Evolutionary conservation across 2,113 vertebrate species (phyloP), one percentile per base, ranked within the genome.

Genomic region (Mormyrus lacerda): DNA sequence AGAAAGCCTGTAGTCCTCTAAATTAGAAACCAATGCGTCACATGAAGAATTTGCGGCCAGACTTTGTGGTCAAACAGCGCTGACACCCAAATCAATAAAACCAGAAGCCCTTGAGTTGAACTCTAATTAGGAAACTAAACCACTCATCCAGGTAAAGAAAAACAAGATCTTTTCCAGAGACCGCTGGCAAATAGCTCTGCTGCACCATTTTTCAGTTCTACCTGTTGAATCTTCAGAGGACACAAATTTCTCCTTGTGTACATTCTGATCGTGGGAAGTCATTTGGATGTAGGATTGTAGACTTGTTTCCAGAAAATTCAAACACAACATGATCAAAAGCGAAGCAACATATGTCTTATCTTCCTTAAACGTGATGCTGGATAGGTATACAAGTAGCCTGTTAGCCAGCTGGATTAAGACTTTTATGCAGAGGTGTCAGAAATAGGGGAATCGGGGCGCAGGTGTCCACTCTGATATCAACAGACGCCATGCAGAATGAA

Each of bases 1-100:
- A 44, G 17, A 44, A 82, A 44, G 35, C 39, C 76, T 44, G 76
- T 6, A 44, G 35, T 44, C 48, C n/a, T 15, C 47, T n/a, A 27
- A 87, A 35, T 53, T 51, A 85, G 47, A 31, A 42, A 45, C 84
- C 47, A 51, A 48, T 31, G 27, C 31, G 55, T 35, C 5, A 31
- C 9, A n/a, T 19, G 55, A 21, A 21, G 35, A 61, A 87, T 50
- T 39, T 55, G 83, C 69, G 35, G 35, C 73, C 73, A 79, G 83
- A 89, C 90, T 91, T 93, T 94, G 93, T 93, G 94, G 91, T 94
- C 92, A 94, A 93, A 94, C 94, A 50, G 91, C 93, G 94, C 92
- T 95, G 95, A 95, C 95, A 93, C 91, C 93, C 24, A 19, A 95
- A 96, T 96, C 95, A 95, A 96, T 96, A 96, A 96, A 96, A 93